Evolutionary conservation across 1,140 invertebrate genomes (phyloP).

Genomic region (Sesamia nonagrioides): DNA sequence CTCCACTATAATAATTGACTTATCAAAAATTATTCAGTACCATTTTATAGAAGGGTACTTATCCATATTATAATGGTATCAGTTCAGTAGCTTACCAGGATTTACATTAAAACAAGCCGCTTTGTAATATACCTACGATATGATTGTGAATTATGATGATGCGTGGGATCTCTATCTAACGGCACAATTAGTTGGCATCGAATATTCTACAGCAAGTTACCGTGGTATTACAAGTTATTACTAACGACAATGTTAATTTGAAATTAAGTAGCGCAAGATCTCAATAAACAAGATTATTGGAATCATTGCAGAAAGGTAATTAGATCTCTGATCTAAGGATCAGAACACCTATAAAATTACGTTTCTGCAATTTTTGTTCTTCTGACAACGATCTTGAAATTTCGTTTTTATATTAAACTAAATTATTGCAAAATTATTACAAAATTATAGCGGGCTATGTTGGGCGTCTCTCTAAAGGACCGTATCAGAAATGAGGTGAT

Average conservation of each 20-base stretch:
- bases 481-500: no score
- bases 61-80: not conserved
- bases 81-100: conserved; percentile 11
- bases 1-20: not conserved
- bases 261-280: conserved; percentile 5
- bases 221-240: not conserved
- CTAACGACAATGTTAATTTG: conserved; percentile 16
- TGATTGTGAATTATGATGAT: conserved; percentile 1
- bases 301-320: no score
- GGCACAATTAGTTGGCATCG: conserved; percentile 4
- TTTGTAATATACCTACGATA: not conserved
- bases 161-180: not conserved
- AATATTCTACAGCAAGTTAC: conserved; percentile 3
- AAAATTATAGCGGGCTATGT: no score
- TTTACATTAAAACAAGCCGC: not conserved
- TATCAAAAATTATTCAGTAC: not conserved
- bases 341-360: no score
- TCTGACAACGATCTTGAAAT: no score
- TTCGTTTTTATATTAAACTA: no score
- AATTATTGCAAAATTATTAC: no score
- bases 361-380: no score
- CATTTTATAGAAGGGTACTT: not conserved
- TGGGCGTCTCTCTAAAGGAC: no score
- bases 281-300: conserved; percentile 7
- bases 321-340: no score